Evolutionary conservation across 1,140 invertebrate species (phyloP), one percentile per base, ranked within the genome.

Genomic region (Zaprionus davidi): DNA sequence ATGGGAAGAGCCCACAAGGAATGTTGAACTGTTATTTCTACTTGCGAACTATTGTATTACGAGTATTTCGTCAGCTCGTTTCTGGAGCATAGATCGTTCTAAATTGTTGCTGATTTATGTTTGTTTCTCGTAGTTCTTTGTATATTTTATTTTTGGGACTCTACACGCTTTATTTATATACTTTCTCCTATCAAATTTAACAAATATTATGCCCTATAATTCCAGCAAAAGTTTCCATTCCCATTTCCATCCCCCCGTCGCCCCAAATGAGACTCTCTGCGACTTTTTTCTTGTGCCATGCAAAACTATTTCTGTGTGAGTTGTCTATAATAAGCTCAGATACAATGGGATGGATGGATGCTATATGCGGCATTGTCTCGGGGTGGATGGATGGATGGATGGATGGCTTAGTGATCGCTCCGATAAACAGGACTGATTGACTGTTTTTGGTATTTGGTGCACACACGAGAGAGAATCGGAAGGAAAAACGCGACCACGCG

Each of bases 361-460:
- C 41, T 53, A 53, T 53, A 13, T 56, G 53, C 13, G 15, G 26
- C 53, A 56, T 56, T 31, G 53, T 56, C 53, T 56, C 26, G 26
- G 53, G 51, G 15, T 24, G 22, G 20, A 24, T 24, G 49, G 51
- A 24, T 44, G 13, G 41, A 44, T 51, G 31, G 51, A 24, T 44
- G 13, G 41, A 44, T 51, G 31, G 38, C 31, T 58, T 63, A 55
- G 53, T 56, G 59, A 34, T 41, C 49, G 28, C 51, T 28, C 24
- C 53, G 57, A 75, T 67, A 70, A 71, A 67, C 51, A 71, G 56
- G 67, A 51, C 58, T 60, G 58, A 46, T n/a, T 17, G 41, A 46
- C 41, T 46, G 20, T 58, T 24, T 59, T 31, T 71, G 65, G 58
- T 69, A 74, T 74, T 75, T 60, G 71, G 57, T 75, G 76, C 72